Conservation (phyloP, 1,140 invertebrate species). For the Anastrepha obliqua region DNA sequence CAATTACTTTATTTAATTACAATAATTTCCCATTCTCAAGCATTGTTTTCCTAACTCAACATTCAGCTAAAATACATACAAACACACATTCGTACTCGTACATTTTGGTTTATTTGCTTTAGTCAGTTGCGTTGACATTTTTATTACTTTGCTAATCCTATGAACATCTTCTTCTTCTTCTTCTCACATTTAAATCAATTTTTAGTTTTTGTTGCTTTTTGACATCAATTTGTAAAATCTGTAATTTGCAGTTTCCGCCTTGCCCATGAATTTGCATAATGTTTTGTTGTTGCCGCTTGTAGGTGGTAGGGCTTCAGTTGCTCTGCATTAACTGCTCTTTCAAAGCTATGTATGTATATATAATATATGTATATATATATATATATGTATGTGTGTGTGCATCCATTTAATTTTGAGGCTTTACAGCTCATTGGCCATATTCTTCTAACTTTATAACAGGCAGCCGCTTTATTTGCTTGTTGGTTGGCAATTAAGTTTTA, state of each 20-base stretch:
- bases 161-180: neutral
- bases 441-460: no score
- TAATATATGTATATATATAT: no score
- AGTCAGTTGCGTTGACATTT: neutral
- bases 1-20: conserved; percentile 26
- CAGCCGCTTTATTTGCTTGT: neutral
- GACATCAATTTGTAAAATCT: neutral
- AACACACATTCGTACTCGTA: no score
- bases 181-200: neutral
- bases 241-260: neutral
- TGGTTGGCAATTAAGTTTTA: conserved; percentile 13
- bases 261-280: neutral
- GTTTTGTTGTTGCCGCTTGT: neutral
- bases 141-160: neutral
- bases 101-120: no score
- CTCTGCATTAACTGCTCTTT: no score
- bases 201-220: neutral
- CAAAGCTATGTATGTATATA: no score
- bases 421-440: no score
- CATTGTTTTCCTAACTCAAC: neutral
- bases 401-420: no score
- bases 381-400: no score
- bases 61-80: neutral
- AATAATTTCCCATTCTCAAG: neutral
- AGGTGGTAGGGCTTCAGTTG: no score